Conservation (phyloP, 2,888 invertebrate genomes). For the Pammene aurita region DNA sequence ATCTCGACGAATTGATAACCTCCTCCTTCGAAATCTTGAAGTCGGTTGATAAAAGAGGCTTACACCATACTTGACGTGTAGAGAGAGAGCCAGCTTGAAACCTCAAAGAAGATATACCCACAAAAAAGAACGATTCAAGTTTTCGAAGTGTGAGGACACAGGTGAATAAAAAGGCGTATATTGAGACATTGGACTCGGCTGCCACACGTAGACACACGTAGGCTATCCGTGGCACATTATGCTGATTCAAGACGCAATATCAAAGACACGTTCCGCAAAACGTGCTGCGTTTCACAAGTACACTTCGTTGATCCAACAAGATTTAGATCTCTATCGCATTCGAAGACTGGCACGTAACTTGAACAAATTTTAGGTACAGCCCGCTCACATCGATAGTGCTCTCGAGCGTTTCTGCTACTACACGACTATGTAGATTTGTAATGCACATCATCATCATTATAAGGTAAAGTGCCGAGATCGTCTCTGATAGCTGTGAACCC, state of each 20-base stretch:
- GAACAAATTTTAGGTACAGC: conserved; percentile 11
- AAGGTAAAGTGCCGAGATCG: too few species aligned
- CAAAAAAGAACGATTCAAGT: too few species aligned
- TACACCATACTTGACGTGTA: too few species aligned
- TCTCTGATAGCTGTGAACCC: too few species aligned
- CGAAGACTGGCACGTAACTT: conserved; percentile 43
- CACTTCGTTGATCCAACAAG: conserved; percentile 38
- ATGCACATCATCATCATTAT: too few species aligned
- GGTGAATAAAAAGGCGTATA: conserved; percentile 43
- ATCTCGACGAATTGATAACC: too few species aligned
- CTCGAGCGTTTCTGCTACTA: not conserved
- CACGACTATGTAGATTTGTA: not conserved
- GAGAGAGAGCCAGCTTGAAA: too few species aligned
- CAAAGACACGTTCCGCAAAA: conserved; percentile 50
- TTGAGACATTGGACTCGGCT: conserved; percentile 59
- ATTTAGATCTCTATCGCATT: conserved; percentile 48
- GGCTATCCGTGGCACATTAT: conserved; percentile 65
- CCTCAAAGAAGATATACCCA: too few species aligned
- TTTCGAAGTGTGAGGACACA: not conserved
- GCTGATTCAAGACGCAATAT: conserved; percentile 63
- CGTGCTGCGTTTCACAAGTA: conserved; percentile 47
- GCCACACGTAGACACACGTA: conserved; percentile 64
- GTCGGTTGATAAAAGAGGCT: too few species aligned
- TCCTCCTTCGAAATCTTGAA: too few species aligned
- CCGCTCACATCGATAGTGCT: not conserved